Base-by-base conservation (phyloP, 2,888 invertebrate species). In the Chalcosyrphus nemorum region DNA sequence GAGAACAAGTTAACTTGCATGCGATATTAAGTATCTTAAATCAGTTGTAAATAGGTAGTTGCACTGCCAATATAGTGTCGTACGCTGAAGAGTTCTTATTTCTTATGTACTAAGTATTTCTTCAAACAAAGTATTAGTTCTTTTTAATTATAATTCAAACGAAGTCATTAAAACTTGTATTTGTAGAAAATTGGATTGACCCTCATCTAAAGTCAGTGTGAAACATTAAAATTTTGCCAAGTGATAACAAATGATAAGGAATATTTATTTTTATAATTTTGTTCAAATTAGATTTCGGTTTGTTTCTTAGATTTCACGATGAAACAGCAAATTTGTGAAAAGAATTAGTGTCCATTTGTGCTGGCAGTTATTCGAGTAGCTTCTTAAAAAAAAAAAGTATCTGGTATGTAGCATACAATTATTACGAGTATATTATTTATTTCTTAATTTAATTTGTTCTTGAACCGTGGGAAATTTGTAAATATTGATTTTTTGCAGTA, bases 181-280 rank as follows among this genome's bases (percentile, higher is more conserved):
- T n/a, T n/a, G n/a, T n/a, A n/a, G n/a, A n/a, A n/a, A 27, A 59
- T 9, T 59, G 9, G 13, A 24, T 5, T 11, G 21, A 24, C 19
- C 21, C 38, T 2, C 0, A 57, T 3, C 5, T 13, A n/a, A n/a
- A n/a, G 29, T n/a, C 4, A 24, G 21, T 13, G 38, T 13, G 13
- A 52, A 52, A 29, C 7, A 52, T n/a, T n/a, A n/a, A n/a, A n/a
- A n/a, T n/a, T n/a, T 7, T 27, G 11, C 3, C 2, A 13, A 43
- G 41, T 61, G 43, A 61, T 61, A 61, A 19, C 61, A 45, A 45
- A 38, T 61, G 61, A 61, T 61, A 61, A 61, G 45, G 6, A 61
- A 38, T 13, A 38, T 7, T 2, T 56, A 29, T 6, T 27, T 52
- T 13, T 1, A 32, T 29, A 38, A 4, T 19, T 1, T 13, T 56